Evolutionary conservation across 1,140 invertebrate species (phyloP).

Genomic region (Neomicropteryx cornuta): DNA sequence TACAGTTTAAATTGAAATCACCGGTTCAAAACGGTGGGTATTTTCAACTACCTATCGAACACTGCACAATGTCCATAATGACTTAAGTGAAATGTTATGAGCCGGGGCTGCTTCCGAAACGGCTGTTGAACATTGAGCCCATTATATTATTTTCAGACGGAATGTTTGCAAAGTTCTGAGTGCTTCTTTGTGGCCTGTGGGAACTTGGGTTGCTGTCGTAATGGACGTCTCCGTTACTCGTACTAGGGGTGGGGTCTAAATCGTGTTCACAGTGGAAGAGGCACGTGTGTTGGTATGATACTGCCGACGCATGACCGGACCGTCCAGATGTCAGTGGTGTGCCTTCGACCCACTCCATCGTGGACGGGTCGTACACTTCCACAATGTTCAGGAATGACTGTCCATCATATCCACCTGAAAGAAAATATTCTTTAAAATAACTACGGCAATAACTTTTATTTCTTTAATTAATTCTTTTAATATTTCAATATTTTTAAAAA

Average conservation of each 20-base stretch:
- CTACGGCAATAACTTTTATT: background rate
- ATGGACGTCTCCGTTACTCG: background rate
- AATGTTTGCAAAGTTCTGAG: no score
- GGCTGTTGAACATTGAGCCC: no score
- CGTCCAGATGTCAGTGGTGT: slow-evolving; percentile 71
- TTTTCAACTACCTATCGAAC: no score
- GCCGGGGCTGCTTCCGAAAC: no score
- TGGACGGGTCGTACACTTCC: slow-evolving; percentile 74
- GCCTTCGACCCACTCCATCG: slow-evolving; percentile 64
- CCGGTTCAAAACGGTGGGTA: no score
- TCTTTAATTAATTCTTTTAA: background rate
- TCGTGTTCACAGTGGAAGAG: slow-evolving; percentile 33
- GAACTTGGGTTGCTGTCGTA: background rate
- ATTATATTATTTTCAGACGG: no score
- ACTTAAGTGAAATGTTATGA: no score
- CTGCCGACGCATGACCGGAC: slow-evolving; percentile 82
- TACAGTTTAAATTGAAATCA: no score
- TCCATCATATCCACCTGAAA: slow-evolving; percentile 76
- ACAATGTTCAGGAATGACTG: slow-evolving; percentile 68
- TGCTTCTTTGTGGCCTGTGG: background rate
- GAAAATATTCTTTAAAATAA: slow-evolving; percentile 8
- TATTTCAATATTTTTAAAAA: slow-evolving; percentile 1
- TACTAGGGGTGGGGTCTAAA: slow-evolving; percentile 3
- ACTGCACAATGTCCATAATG: no score
- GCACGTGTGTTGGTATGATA: slow-evolving; percentile 61